Conservation (phyloP, 1,140 invertebrate species). For the Archegozetes longisetosus region DNA sequence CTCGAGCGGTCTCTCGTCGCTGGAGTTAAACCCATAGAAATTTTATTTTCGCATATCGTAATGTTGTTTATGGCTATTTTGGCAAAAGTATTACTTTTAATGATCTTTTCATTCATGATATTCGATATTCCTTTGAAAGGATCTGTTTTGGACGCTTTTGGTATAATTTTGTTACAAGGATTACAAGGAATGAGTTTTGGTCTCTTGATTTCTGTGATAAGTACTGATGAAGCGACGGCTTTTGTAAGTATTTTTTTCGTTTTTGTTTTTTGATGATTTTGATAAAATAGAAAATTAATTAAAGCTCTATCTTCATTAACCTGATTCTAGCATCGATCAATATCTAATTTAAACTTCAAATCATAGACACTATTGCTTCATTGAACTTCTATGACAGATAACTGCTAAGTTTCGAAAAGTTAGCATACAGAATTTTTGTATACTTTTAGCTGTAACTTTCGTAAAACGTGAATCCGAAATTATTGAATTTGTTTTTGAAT, state of each 20-base stretch:
- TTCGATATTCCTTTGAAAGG: conserved; percentile 66
- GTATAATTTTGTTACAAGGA: conserved; percentile 55
- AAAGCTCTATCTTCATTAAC: too few species aligned
- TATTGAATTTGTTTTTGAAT: too few species aligned
- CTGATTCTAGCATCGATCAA: too few species aligned
- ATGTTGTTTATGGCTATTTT: conserved; percentile 90
- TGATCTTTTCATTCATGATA: conserved; percentile 63
- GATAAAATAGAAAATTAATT: too few species aligned
- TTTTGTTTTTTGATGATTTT: too few species aligned
- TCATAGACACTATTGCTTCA: too few species aligned
- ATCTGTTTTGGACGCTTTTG: conserved; percentile 50
- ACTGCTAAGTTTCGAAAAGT: too few species aligned
- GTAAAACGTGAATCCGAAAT: too few species aligned
- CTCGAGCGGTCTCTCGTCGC: conserved; percentile 74
- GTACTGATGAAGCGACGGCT: conserved; percentile 74
- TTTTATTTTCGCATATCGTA: conserved; percentile 75
- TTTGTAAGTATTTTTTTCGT: conserved; percentile 70
- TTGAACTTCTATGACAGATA: too few species aligned
- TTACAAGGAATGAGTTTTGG: conserved; percentile 86
- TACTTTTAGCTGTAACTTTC: too few species aligned
- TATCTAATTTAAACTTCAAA: too few species aligned
- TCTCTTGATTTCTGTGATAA: conserved; percentile 68
- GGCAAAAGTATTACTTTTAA: conserved; percentile 67
- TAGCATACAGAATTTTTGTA: too few species aligned
- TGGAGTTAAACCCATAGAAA: conserved; percentile 71